These are phyloP conservation scores for Ornithoptera priamus DNA, from an alignment of 2,888 invertebrate genomes.

Conservation along the genomic window DNA sequence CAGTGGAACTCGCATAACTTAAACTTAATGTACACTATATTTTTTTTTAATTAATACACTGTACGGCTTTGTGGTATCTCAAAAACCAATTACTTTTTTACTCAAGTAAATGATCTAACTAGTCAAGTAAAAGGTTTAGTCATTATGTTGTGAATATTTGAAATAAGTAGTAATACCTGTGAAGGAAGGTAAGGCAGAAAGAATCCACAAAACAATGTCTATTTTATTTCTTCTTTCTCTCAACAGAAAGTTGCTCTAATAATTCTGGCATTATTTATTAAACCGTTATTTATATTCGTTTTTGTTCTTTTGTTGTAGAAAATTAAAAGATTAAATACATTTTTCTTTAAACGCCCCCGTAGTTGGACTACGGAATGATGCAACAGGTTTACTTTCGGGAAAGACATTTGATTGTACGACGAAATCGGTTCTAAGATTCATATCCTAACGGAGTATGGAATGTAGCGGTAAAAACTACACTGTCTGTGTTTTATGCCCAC, in stretches of 20 bases:
- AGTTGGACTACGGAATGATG: constrained; percentile 2
- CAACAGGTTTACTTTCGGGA: constrained; percentile 17
- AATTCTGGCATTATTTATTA: constrained; percentile 16
- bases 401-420: constrained; percentile 2
- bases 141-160: no score
- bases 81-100: no score
- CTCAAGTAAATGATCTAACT: no score
- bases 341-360: neutral
- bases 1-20: neutral
- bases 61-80: no score
- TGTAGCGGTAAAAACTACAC: constrained; percentile 1
- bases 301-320: constrained; percentile 6
- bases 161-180: no score
- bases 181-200: neutral
- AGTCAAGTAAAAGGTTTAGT: no score
- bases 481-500: constrained; percentile 6
- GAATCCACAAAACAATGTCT: neutral
- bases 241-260: neutral
- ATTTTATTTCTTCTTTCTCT: constrained; percentile 9
- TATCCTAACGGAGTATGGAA: constrained; percentile 9
- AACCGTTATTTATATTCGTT: neutral
- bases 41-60: neutral
- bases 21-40: neutral
- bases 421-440: constrained; percentile 11
- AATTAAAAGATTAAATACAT: constrained; percentile 15